These are phyloP conservation scores for Xenops minutus DNA, from an alignment of 2,797 vertebrate species.

Conservation along the genomic window DNA sequence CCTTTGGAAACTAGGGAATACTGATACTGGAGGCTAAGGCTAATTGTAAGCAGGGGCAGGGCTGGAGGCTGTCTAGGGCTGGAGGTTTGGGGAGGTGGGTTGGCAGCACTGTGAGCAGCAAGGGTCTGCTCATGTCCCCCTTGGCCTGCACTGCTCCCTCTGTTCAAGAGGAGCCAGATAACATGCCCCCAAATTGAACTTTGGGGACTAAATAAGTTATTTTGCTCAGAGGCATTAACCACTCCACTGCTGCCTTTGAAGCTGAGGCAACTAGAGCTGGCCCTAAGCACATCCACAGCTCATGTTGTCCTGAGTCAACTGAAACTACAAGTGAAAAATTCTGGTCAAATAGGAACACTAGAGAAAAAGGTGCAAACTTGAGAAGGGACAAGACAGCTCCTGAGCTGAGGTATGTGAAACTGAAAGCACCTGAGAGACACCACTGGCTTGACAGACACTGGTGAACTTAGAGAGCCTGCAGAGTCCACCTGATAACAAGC, in stretches of 20 bases:
- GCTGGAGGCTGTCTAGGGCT: background rate
- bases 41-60: background rate
- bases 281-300: background rate
- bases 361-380: background rate
- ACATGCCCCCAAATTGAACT: accelerated
- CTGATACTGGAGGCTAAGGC: background rate
- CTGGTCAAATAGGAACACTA: background rate
- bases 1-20: background rate
- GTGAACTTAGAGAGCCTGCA: background rate
- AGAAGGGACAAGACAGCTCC: background rate
- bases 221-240: background rate
- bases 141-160: background rate
- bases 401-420: background rate
- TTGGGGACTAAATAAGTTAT: background rate
- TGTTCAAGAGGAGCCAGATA: background rate
- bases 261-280: background rate
- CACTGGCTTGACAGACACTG: background rate
- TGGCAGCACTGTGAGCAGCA: background rate
- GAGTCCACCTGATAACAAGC: background rate
- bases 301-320: background rate
- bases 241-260: background rate
- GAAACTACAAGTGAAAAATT: background rate
- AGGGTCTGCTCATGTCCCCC: accelerated
- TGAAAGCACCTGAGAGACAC: background rate
- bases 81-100: background rate